Percentiles rank a stretch among this genome's conserved stretches.
phyloP scores from a whole-genome alignment of 1,140 invertebrate species.

The Leptinotarsa undecemlineata region DNA sequence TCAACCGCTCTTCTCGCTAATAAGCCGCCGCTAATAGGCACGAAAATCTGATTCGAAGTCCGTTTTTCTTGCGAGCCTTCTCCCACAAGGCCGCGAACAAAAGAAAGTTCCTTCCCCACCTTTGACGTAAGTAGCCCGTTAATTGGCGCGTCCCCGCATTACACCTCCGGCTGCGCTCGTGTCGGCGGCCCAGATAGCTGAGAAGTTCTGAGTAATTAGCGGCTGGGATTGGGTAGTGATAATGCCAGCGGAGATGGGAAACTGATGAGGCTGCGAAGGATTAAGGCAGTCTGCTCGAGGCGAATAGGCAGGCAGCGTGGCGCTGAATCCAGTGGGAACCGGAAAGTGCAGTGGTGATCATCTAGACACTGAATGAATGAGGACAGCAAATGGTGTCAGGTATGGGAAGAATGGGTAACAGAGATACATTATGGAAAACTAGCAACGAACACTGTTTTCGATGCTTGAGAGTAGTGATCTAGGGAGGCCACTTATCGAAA shows the following conservation, averaged over 20 bases:
- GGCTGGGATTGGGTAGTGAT: slow-evolving; percentile 44
- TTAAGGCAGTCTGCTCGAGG: slow-evolving; percentile 24
- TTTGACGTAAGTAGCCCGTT: not conserved
- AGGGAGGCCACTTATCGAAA: no score
- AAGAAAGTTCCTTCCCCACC: not conserved
- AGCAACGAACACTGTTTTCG: no score
- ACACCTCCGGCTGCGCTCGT: slow-evolving; percentile 1
- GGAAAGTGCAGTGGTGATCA: no score
- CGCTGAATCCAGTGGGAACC: no score
- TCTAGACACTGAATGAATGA: no score
- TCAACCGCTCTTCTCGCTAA: not conserved
- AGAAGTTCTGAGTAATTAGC: slow-evolving; percentile 46
- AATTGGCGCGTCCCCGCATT: not conserved
- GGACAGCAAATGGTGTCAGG: no score
- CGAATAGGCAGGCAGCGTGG: not conserved
- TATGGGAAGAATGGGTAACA: no score
- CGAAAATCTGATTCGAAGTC: not conserved
- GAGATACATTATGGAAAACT: no score
- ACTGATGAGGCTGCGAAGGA: slow-evolving; percentile 44
- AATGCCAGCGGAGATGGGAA: slow-evolving; percentile 44
- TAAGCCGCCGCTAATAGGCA: not conserved
- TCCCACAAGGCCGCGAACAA: not conserved
- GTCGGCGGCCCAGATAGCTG: slow-evolving; percentile 30
- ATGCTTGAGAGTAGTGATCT: no score
- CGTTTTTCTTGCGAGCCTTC: not conserved